A percentile compares a stretch with the other conserved stretches of the same genome.
These are phyloP conservation scores for Hyposoter didymator DNA, from an alignment of 2,888 invertebrate species.

Conservation along the genomic window DNA sequence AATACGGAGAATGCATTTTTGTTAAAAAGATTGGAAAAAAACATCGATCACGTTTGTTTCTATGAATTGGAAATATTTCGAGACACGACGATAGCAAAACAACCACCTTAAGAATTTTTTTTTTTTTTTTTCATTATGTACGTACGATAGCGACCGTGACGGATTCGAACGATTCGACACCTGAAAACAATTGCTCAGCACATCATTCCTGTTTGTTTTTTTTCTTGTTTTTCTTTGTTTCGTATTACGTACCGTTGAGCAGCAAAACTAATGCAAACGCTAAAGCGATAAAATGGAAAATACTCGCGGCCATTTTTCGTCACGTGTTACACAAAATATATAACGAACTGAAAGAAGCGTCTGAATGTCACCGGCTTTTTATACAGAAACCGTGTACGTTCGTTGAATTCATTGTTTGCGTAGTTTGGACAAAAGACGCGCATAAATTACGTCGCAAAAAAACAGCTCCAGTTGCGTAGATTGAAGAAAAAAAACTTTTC, in stretches of 20 bases:
- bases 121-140: not conserved
- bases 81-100: not conserved
- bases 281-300: not conserved
- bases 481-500: not conserved
- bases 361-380: not conserved
- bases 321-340: not conserved
- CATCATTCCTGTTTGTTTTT: not conserved
- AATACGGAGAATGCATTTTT: not conserved
- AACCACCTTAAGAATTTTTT: not conserved
- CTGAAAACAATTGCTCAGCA: no score
- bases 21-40: no score
- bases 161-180: no score
- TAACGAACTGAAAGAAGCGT: not conserved
- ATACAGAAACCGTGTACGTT: not conserved
- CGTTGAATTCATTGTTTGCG: not conserved
- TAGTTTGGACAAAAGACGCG: not conserved
- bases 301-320: not conserved
- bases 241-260: not conserved
- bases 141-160: not conserved
- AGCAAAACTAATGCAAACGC: not conserved
- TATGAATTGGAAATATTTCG: not conserved
- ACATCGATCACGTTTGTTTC: no score
- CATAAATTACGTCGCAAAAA: not conserved
- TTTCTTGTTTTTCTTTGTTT: not conserved
- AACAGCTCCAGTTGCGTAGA: not conserved